Evolutionary conservation across 2,888 invertebrate species (phyloP).

Genomic region (Polyommatus iphigenia): DNA sequence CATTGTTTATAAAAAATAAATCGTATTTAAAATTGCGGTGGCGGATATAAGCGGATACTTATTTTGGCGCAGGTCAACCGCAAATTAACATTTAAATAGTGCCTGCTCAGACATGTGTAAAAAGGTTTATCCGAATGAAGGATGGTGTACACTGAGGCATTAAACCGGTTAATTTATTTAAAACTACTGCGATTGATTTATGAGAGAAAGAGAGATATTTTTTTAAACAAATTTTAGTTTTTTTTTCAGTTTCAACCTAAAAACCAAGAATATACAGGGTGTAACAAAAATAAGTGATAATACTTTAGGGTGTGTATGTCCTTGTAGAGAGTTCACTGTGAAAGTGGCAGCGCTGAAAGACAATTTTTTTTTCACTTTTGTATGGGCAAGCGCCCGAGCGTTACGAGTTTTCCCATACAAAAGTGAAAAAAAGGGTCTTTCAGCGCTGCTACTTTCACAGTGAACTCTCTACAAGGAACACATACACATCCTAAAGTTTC

Average conservation of each 20-base stretch:
- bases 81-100: constrained; percentile 31
- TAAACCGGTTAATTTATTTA: constrained; percentile 14
- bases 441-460: too few species aligned
- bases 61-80: constrained; percentile 29
- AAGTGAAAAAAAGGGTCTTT: too few species aligned
- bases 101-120: constrained; percentile 22
- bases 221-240: background rate
- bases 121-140: constrained; percentile 27
- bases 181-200: background rate
- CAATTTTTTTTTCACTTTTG: too few species aligned
- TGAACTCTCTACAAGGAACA: too few species aligned
- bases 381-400: too few species aligned
- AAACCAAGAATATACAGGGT: too few species aligned
- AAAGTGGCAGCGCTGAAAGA: too few species aligned
- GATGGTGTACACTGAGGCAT: constrained; percentile 4
- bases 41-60: background rate
- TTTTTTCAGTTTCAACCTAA: background rate
- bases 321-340: too few species aligned
- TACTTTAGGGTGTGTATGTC: too few species aligned
- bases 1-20: background rate
- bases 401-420: too few species aligned
- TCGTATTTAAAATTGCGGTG: constrained; percentile 6
- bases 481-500: too few species aligned
- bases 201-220: background rate
- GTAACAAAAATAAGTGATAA: too few species aligned